A percentile compares a stretch with the other conserved stretches of the same genome.
These are phyloP conservation scores for Puffinus mauretanicus DNA, from an alignment of 2,113 vertebrate genomes.

Conservation along the genomic window DNA sequence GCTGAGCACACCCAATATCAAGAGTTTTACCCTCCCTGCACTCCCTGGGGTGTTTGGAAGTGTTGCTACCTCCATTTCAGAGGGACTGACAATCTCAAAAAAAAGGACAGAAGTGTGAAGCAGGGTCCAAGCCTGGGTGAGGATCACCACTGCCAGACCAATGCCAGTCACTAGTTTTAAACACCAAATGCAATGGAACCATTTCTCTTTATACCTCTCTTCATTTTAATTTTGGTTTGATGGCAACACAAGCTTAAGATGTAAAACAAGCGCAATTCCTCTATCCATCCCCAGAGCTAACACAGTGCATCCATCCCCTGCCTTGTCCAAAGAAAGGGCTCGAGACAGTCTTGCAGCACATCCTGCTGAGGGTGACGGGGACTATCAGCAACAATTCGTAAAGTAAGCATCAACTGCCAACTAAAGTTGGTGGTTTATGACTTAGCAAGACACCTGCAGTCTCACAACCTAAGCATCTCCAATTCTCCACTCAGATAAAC, in stretches of 20 bases:
- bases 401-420: neutral
- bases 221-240: neutral
- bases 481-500: conserved; percentile 14
- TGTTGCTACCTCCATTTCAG: neutral
- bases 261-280: neutral
- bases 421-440: neutral
- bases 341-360: neutral
- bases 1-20: neutral
- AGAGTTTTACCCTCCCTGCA: neutral
- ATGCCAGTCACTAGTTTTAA: neutral
- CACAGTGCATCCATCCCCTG: neutral
- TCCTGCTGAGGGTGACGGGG: neutral
- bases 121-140: neutral
- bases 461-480: conserved; percentile 5
- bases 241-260: neutral
- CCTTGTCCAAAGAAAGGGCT: neutral
- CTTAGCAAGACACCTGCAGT: conserved; percentile 1
- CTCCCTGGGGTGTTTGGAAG: neutral
- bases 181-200: neutral
- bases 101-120: neutral
- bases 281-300: neutral
- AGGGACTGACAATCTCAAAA: neutral
- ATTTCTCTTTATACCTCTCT: neutral
- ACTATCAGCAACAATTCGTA: neutral
- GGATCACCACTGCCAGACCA: neutral